Percentiles rank a stretch among this genome's conserved stretches.
These are phyloP conservation scores for Helicoverpa armigera DNA, from an alignment of 1,140 invertebrate genomes.

Conservation along the genomic window DNA sequence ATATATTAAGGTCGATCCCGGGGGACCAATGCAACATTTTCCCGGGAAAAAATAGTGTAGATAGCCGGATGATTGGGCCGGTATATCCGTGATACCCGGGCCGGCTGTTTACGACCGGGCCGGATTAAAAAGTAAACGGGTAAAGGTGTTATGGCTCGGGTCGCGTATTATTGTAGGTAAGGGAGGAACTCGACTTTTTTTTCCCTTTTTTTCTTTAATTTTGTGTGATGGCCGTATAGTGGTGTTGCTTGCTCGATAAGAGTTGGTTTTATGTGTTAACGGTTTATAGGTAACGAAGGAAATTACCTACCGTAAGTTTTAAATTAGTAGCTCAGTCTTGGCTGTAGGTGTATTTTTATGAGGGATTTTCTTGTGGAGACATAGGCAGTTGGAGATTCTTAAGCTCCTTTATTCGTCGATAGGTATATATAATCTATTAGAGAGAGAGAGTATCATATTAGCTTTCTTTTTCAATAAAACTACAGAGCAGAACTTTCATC, in stretches of 20 bases:
- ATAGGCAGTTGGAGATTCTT: no score
- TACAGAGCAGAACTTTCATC: background rate
- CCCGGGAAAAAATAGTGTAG: conserved; percentile 75
- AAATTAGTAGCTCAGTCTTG: no score
- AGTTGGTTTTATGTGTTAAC: conserved; percentile 4
- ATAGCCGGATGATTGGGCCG: conserved; percentile 75
- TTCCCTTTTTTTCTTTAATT: conserved; percentile 32
- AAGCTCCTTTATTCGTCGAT: no score
- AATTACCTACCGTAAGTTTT: no score
- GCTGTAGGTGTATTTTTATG: no score
- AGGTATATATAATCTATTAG: background rate
- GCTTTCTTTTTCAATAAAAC: background rate
- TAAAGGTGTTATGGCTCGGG: conserved; percentile 51
- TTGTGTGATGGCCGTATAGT: conserved; percentile 9
- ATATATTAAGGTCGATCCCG: conserved; percentile 61
- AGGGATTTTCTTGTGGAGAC: no score
- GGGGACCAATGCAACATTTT: conserved; percentile 65
- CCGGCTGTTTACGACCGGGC: conserved; percentile 72
- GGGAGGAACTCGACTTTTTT: background rate
- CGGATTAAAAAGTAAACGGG: conserved; percentile 73
- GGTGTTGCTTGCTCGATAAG: background rate
- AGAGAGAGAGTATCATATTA: no score
- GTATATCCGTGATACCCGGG: conserved; percentile 76
- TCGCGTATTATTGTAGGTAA: conserved; percentile 55
- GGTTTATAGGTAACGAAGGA: no score